Percentiles rank a stretch among this genome's conserved stretches.
These are phyloP conservation scores for Seriola aureovittata DNA, from an alignment of 2,113 vertebrate genomes.

Conservation along the genomic window DNA sequence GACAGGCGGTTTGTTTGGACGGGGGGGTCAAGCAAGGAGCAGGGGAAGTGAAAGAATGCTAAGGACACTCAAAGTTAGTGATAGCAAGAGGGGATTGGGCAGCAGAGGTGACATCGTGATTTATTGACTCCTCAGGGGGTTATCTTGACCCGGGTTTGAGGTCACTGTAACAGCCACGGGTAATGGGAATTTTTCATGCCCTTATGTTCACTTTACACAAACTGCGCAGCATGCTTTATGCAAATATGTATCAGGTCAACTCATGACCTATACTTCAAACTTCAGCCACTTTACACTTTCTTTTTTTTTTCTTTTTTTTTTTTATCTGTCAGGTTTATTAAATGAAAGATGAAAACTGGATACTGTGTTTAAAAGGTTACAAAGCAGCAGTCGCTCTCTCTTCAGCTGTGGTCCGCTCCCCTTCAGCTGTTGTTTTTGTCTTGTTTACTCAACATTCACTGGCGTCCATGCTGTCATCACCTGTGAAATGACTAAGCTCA, in stretches of 20 bases:
- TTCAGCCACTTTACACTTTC: background rate
- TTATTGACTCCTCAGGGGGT: conserved; percentile 82
- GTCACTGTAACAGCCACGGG: conserved; percentile 64
- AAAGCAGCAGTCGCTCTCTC: conserved; percentile 37
- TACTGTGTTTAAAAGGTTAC: conserved; percentile 46
- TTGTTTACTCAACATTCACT: conserved; percentile 81
- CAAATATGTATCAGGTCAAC: conserved; percentile 1
- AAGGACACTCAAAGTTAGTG: conserved; percentile 83
- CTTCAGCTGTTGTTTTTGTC: conserved; percentile 80
- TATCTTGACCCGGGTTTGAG: conserved; percentile 80
- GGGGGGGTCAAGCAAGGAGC: conserved; percentile 80
- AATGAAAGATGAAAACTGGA: background rate
- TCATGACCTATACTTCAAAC: background rate
- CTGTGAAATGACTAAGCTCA: conserved; percentile 87
- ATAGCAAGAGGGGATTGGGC: conserved; percentile 74
- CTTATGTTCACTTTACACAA: conserved; percentile 56
- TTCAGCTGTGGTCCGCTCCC: conserved; percentile 35
- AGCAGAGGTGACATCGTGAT: conserved; percentile 82
- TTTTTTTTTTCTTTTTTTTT: background rate
- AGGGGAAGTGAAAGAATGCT: conserved; percentile 83
- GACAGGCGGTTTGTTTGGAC: conserved; percentile 85
- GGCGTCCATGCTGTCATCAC: conserved; percentile 87
- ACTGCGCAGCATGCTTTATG: background rate
- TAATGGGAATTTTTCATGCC: conserved; percentile 47
- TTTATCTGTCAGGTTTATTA: background rate